Conservation (phyloP, 2,888 invertebrate genomes). For the Agrenia bidenticulata region DNA sequence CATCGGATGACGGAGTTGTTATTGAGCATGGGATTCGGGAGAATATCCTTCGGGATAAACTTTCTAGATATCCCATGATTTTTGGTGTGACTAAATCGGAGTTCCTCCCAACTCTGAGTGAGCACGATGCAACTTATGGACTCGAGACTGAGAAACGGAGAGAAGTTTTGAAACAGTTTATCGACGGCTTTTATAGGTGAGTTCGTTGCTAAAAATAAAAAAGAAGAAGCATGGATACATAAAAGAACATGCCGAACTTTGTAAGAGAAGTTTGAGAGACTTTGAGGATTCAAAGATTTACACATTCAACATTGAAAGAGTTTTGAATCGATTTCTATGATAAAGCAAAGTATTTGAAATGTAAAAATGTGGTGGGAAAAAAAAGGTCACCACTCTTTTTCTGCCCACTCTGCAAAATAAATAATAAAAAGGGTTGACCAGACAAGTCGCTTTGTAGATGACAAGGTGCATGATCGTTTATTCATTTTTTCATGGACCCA, state of each 20-base stretch:
- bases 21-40: slow-evolving; percentile 51
- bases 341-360: too few species aligned
- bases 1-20: slow-evolving; percentile 51
- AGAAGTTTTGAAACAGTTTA: slow-evolving; percentile 83
- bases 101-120: slow-evolving; percentile 32
- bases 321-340: too few species aligned
- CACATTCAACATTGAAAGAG: too few species aligned
- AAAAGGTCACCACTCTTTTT: too few species aligned
- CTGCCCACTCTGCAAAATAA: too few species aligned
- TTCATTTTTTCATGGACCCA: slow-evolving; percentile 14
- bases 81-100: slow-evolving; percentile 50
- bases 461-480: background rate
- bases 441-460: too few species aligned
- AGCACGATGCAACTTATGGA: slow-evolving; percentile 64
- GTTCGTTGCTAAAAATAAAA: slow-evolving; percentile 1
- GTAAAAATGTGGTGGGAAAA: too few species aligned
- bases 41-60: slow-evolving; percentile 48
- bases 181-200: slow-evolving; percentile 76
- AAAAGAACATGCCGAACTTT: too few species aligned
- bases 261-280: too few species aligned
- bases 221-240: background rate
- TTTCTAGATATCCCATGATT: slow-evolving; percentile 51
- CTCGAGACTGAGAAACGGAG: slow-evolving; percentile 87
- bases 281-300: too few species aligned
- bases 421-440: too few species aligned